These are phyloP conservation scores for Smutsia gigantea DNA, from an alignment of 2,797 vertebrate species.

Conservation along the genomic window DNA sequence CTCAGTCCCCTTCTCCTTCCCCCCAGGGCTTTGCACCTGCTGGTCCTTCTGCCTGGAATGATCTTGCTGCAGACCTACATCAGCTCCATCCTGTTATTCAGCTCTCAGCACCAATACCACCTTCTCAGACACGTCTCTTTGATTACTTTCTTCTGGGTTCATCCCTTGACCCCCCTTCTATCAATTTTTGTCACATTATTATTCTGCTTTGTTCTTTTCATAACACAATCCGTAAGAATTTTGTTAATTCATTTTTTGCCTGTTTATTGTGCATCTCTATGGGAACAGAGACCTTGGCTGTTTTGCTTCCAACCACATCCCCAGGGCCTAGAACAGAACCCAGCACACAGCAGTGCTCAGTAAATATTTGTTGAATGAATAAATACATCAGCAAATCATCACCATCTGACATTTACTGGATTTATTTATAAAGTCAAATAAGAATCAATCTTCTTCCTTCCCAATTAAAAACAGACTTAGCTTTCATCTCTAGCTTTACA, in stretches of 20 bases:
- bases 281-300: constrained; percentile 20
- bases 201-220: background rate
- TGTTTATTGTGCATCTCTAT: background rate
- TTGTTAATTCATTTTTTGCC: background rate
- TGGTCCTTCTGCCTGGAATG: background rate
- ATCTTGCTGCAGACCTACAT: background rate
- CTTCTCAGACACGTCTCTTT: background rate
- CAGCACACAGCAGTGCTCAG: background rate
- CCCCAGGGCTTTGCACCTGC: background rate
- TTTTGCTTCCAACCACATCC: background rate
- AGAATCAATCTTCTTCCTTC: constrained; percentile 52
- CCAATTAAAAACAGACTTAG: constrained; percentile 71
- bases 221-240: background rate
- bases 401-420: constrained; percentile 53
- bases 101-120: background rate
- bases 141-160: background rate
- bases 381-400: constrained; percentile 64
- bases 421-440: constrained; percentile 69
- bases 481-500: constrained; percentile 35
- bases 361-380: constrained; percentile 70
- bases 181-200: background rate
- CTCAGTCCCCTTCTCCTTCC: background rate
- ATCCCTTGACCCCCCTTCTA: background rate
- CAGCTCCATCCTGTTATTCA: background rate
- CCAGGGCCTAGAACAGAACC: constrained; percentile 16